phyloP scores from a whole-genome alignment of 2,113 vertebrate genomes.

The Pitta sordida region DNA sequence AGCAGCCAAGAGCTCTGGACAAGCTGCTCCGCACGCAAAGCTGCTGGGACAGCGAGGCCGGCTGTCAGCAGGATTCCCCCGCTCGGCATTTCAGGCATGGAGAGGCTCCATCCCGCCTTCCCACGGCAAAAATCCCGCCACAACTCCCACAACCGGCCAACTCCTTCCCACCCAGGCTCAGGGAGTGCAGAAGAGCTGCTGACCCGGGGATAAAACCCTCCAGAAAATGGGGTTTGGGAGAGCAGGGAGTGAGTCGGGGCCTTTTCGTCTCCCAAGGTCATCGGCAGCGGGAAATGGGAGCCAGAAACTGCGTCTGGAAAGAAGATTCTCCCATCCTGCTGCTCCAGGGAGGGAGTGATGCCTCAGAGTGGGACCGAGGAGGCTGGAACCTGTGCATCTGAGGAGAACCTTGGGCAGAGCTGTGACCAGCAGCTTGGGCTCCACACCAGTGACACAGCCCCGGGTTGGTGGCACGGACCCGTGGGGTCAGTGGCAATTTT shows the following conservation, averaged over 20 bases:
- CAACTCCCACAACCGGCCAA: neutral
- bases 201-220: rapidly evolving
- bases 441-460: rapidly evolving
- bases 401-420: neutral
- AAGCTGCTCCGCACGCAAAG: constrained; percentile 6
- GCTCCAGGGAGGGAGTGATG: rapidly evolving
- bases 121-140: neutral
- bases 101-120: neutral
- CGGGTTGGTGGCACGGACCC: rapidly evolving
- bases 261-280: neutral
- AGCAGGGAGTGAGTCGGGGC: neutral
- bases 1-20: constrained; percentile 10
- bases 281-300: neutral
- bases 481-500: rapidly evolving
- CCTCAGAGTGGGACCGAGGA: neutral
- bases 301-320: neutral
- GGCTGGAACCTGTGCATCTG: neutral
- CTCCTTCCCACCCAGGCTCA: neutral
- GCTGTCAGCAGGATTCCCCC: constrained; percentile 26
- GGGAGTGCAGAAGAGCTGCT: neutral
- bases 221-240: neutral
- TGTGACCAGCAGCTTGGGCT: neutral
- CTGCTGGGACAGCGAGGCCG: neutral
- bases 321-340: neutral
- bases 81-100: neutral